Base-by-base conservation (phyloP, 2,888 invertebrate genomes). In the Arrhopalites spinosus region DNA sequence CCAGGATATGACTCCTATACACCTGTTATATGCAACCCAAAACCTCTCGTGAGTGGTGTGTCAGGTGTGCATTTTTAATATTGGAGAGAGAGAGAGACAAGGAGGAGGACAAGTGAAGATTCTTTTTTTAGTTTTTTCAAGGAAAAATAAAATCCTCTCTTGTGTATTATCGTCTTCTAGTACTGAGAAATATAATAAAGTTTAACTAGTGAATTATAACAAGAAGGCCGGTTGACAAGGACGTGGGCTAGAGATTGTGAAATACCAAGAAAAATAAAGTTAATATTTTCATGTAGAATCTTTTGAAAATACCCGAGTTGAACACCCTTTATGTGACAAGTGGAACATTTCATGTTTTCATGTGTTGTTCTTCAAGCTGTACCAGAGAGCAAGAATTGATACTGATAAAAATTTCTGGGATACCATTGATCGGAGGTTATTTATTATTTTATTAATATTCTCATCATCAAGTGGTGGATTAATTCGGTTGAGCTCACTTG, bases 61-160 rank as follows among this genome's bases (percentile, higher is more conserved):
- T 68, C 68, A 68, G 68, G 68, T 68, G 68, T 64, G 36, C 64
- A 29, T n/a, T n/a, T n/a, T 30, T 30, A 64, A 30, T 59, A 20
- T 59, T 20, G 8, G n/a, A 13, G 17, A 13, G 13, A 23, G 59
- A 45, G 45, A 15, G 45, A 15, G 45, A 45, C 7, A 11, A 15
- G 53, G 53, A 56, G 8, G 53, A 56, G 53, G 20, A 56, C 53
- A 56, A 56, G 53, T 56, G 20, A n/a, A n/a, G n/a, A n/a, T n/a
- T n/a, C n/a, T n/a, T n/a, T n/a, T n/a, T n/a, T n/a, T n/a, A n/a
- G n/a, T n/a, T n/a, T n/a, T 56, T n/a, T 20, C 53, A 53, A 53
- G 53, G n/a, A n/a, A 56, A n/a, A 11, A 45, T 45, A 45, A 7
- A 45, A 11, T 7, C 45, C 7, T 45, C 36, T 64, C 2, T 17